Evolutionary conservation across 2,888 invertebrate species (phyloP).

Genomic region (Acronicta aceris): DNA sequence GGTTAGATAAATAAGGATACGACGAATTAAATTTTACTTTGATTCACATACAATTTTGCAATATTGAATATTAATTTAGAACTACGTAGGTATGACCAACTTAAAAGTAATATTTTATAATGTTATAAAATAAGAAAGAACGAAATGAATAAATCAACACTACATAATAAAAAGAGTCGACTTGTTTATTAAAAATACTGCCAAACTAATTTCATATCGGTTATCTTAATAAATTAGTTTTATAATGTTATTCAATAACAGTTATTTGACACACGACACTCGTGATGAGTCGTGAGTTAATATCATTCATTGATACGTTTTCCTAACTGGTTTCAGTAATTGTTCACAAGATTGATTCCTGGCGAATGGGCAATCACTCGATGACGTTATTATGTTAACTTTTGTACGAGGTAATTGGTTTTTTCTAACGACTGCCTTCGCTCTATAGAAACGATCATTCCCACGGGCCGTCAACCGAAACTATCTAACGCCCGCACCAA

Average conservation of each 20-base stretch:
- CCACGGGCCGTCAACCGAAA: slow-evolving; percentile 58
- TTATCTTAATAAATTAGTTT: slow-evolving; percentile 1
- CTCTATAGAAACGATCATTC: slow-evolving; percentile 53
- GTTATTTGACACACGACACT: too few relatives aligned
- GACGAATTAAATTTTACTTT: too few relatives aligned
- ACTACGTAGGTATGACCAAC: too few relatives aligned
- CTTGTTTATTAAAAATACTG: slow-evolving; percentile 10
- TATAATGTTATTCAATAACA: too few relatives aligned
- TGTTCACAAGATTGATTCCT: slow-evolving; percentile 46
- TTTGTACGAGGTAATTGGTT: slow-evolving; percentile 56
- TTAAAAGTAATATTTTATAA: too few relatives aligned
- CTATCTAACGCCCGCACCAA: slow-evolving; percentile 55
- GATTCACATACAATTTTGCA: too few relatives aligned
- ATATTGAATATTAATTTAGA: too few relatives aligned
- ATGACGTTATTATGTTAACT: slow-evolving; percentile 54
- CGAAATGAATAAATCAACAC: too few relatives aligned
- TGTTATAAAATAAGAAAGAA: too few relatives aligned
- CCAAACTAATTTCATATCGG: slow-evolving; percentile 14
- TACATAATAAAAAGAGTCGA: too few relatives aligned
- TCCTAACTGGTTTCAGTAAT: slow-evolving; percentile 33
- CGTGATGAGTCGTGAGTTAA: slow-evolving; percentile 3
- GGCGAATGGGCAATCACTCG: slow-evolving; percentile 33
- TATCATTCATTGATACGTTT: slow-evolving; percentile 34
- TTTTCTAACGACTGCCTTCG: slow-evolving; percentile 55
- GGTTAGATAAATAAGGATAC: too few relatives aligned